Evolutionary conservation across 2,888 invertebrate genomes (phyloP).

Genomic region (Adela reaumurella): DNA sequence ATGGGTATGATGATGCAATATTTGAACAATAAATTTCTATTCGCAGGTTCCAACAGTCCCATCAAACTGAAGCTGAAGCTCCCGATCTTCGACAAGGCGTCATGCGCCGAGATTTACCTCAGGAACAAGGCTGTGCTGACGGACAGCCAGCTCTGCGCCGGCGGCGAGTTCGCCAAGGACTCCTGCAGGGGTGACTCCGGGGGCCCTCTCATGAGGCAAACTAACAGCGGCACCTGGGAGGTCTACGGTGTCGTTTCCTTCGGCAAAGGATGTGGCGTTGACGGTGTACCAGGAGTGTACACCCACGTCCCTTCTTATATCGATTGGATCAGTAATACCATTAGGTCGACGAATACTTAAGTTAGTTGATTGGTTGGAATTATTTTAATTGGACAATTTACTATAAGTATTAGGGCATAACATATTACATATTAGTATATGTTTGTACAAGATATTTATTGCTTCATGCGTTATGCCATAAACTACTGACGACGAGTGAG

Average conservation of each 20-base stretch:
- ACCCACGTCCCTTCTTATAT: constrained; percentile 59
- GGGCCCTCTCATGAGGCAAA: constrained; percentile 66
- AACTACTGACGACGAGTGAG: too few relatives aligned
- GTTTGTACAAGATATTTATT: too few relatives aligned
- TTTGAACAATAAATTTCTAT: too few relatives aligned
- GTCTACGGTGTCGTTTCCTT: constrained; percentile 65
- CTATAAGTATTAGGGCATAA: too few relatives aligned
- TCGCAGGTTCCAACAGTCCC: constrained; percentile 45
- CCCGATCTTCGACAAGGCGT: constrained; percentile 48
- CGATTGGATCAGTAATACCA: constrained; percentile 56
- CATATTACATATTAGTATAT: too few relatives aligned
- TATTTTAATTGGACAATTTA: too few relatives aligned
- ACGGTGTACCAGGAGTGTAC: constrained; percentile 67
- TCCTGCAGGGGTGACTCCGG: constrained; percentile 76
- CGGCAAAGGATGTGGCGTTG: constrained; percentile 62
- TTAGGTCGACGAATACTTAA: constrained; percentile 27
- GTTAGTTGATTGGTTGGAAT: constrained; percentile 1
- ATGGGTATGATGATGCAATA: too few relatives aligned
- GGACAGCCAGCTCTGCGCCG: constrained; percentile 65
- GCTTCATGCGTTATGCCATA: too few relatives aligned
- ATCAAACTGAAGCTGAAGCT: constrained; percentile 63
- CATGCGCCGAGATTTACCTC: constrained; percentile 52
- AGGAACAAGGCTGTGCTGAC: constrained; percentile 43
- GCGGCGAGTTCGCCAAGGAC: constrained; percentile 64
- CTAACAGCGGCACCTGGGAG: constrained; percentile 51